These are phyloP conservation scores for Salvelinus alpinus DNA, from an alignment of 2,113 vertebrate genomes.

Conservation along the genomic window DNA sequence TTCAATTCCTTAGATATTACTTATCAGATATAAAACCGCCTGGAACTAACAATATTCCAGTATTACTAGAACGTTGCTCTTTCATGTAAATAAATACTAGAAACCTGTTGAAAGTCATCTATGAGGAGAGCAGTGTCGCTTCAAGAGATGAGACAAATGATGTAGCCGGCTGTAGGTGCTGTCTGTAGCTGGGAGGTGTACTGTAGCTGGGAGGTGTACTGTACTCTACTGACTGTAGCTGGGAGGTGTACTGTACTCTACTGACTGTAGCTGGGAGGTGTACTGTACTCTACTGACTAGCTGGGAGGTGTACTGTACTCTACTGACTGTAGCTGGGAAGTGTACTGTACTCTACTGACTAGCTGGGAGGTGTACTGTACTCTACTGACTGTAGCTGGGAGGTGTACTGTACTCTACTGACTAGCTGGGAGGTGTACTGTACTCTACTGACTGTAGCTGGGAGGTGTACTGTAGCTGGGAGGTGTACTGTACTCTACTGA, in stretches of 20 bases:
- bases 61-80: conserved; percentile 69
- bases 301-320: too few relatives aligned
- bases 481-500: too few relatives aligned
- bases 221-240: conserved; percentile 13
- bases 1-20: conserved; percentile 61
- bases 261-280: conserved; percentile 47
- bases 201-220: conserved; percentile 38
- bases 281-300: too few relatives aligned
- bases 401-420: too few relatives aligned
- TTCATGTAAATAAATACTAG: conserved; percentile 52
- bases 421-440: conserved; percentile 13
- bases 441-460: too few relatives aligned
- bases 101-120: conserved; percentile 48
- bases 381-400: neutral
- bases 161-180: conserved; percentile 48
- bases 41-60: conserved; percentile 62
- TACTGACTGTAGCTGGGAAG: conserved; percentile 15
- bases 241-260: conserved; percentile 36
- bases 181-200: conserved; percentile 43
- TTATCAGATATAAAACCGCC: conserved; percentile 54
- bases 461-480: too few relatives aligned
- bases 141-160: conserved; percentile 74
- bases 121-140: conserved; percentile 38
- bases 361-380: conserved; percentile 48
- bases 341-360: neutral